These are phyloP conservation scores for Halictus quadricinctus DNA, from an alignment of 2,888 invertebrate genomes.

Conservation along the genomic window DNA sequence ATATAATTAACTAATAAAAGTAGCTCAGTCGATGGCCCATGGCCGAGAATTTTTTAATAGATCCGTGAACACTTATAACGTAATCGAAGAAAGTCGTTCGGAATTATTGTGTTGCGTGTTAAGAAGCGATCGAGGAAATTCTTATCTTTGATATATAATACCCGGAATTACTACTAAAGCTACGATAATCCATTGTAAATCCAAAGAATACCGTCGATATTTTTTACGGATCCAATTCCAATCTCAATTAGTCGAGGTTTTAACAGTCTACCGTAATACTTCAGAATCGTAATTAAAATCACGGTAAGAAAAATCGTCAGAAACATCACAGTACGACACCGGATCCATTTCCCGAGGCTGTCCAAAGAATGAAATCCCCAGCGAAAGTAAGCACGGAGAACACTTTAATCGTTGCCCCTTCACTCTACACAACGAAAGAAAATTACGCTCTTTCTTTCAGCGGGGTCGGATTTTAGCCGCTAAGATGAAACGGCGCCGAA, in stretches of 20 bases:
- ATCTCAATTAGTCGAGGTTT: neutral
- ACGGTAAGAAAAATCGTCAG: neutral
- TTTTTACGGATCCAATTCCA: no score
- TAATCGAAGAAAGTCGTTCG: no score
- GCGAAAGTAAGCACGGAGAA: conserved; percentile 17
- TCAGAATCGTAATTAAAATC: conserved; percentile 23
- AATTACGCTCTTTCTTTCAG: conserved; percentile 19
- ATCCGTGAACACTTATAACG: no score
- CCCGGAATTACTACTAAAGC: neutral
- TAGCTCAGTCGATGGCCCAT: no score
- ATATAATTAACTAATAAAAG: no score
- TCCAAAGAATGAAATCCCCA: conserved; percentile 6
- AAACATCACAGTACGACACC: neutral
- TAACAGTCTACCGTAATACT: neutral
- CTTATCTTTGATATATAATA: neutral
- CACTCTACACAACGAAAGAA: neutral
- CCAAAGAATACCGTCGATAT: neutral
- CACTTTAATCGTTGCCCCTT: conserved; percentile 30
- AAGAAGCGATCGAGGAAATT: neutral
- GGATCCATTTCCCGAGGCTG: conserved; percentile 13
- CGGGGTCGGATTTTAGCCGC: conserved; percentile 1
- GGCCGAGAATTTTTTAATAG: no score
- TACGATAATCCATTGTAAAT: neutral
- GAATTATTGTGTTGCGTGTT: no score
- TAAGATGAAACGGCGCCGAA: conserved; percentile 19